These are phyloP conservation scores for Drosophila teissieri DNA, from an alignment of 1,140 invertebrate species.

Conservation along the genomic window DNA sequence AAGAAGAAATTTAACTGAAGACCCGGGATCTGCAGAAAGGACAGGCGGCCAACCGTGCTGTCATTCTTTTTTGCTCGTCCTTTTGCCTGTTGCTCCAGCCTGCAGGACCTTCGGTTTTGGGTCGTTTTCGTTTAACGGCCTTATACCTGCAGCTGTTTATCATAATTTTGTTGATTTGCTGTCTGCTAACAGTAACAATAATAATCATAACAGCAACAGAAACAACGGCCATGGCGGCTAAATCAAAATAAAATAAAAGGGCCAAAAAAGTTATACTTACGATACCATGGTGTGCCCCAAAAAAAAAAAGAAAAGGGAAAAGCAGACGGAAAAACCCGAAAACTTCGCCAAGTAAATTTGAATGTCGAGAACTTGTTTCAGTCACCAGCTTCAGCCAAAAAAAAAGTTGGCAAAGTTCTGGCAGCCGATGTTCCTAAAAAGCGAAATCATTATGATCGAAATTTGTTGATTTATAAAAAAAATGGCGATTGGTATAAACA, in stretches of 20 bases:
- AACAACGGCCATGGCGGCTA: conserved; percentile 47
- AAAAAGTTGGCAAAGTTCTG: conserved; percentile 32
- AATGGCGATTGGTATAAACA: background rate
- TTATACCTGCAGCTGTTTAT: conserved; percentile 83
- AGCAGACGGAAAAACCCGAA: conserved; percentile 15
- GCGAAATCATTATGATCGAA: conserved; percentile 1
- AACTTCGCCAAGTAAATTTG: conserved; percentile 69
- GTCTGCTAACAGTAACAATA: conserved; percentile 71
- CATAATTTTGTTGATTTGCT: conserved; percentile 83
- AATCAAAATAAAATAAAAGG: conserved; percentile 59
- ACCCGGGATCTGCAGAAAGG: conserved; percentile 49
- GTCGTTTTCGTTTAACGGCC: conserved; percentile 61
- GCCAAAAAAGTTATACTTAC: conserved; percentile 51
- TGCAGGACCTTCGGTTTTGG: conserved; percentile 50
- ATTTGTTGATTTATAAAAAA: background rate
- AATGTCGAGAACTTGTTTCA: conserved; percentile 62
- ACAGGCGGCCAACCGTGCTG: conserved; percentile 57
- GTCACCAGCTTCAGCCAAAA: conserved; percentile 41
- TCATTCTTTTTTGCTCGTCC: conserved; percentile 36
- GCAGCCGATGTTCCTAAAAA: conserved; percentile 29
- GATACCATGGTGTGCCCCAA: conserved; percentile 22
- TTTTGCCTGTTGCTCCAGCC: conserved; percentile 24
- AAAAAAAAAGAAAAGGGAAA: conserved; percentile 20
- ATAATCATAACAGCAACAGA: conserved; percentile 62
- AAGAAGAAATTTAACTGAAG: background rate